A percentile compares a stretch with the other conserved stretches of the same genome.
Conservation (phyloP, 2,888 invertebrate species). For the Eristalinus sepulchralis region DNA sequence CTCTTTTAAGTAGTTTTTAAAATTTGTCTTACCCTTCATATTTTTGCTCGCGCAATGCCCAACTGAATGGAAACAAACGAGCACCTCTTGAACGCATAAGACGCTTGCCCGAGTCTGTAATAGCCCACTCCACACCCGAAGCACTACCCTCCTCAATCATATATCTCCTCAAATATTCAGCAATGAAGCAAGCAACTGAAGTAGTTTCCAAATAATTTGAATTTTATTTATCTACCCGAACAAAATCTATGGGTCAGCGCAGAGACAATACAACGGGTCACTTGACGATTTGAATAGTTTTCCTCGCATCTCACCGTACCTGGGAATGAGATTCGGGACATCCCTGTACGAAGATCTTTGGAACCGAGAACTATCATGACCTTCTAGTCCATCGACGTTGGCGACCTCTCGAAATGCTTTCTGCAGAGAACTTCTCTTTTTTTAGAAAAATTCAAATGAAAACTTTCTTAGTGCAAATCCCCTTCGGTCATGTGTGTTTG, state of each 20-base stretch:
- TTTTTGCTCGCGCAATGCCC: too few species aligned
- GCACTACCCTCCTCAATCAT: background rate
- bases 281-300: background rate
- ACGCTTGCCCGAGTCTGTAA: background rate
- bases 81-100: background rate
- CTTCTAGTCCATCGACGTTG: background rate
- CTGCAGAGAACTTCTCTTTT: background rate
- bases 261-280: background rate
- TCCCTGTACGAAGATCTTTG: background rate
- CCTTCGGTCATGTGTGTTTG: background rate
- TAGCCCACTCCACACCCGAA: background rate
- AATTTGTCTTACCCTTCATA: too few species aligned
- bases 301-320: background rate
- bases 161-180: background rate
- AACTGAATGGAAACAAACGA: too few species aligned
- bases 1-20: too few species aligned
- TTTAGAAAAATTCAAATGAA: slow-evolving; percentile 41
- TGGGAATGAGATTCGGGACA: background rate
- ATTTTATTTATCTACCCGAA: background rate
- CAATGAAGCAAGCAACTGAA: background rate
- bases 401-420: too few species aligned
- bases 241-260: background rate
- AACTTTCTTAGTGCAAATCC: slow-evolving; percentile 37
- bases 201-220: background rate
- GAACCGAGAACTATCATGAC: slow-evolving; percentile 15